Evolutionary conservation across 2,888 invertebrate species (phyloP).

Genomic region (Dicranocentrus wangi): DNA sequence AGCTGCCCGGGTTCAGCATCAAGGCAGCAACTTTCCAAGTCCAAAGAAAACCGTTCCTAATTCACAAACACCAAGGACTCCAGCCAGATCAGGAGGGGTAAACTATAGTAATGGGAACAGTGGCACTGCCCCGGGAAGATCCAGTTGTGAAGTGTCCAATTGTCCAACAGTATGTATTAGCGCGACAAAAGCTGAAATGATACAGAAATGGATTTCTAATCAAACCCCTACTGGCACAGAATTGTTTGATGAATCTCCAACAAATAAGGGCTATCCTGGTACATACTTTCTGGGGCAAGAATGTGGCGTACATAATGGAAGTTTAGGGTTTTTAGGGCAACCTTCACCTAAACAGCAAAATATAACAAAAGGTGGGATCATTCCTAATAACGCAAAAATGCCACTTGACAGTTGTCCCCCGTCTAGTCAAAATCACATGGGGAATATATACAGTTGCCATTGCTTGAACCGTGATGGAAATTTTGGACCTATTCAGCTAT

Average conservation of each 20-base stretch:
- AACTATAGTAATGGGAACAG: constrained; percentile 19
- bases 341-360: not conserved
- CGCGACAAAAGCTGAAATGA: constrained; percentile 72
- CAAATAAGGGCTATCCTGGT: constrained; percentile 31
- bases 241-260: constrained; percentile 66
- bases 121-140: constrained; percentile 22
- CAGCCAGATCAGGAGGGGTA: constrained; percentile 24
- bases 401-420: not conserved
- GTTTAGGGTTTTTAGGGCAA: not conserved
- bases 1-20: constrained; percentile 78
- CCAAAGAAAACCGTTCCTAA: constrained; percentile 66
- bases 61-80: constrained; percentile 42
- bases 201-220: constrained; percentile 73
- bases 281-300: constrained; percentile 39
- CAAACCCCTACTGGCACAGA: constrained; percentile 65
- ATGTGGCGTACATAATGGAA: constrained; percentile 14
- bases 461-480: constrained; percentile 33
- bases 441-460: constrained; percentile 53
- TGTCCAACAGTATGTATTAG: constrained; percentile 71
- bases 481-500: constrained; percentile 13
- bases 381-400: not conserved
- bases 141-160: constrained; percentile 75
- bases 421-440: constrained; percentile 17
- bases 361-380: not conserved
- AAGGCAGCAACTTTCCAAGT: constrained; percentile 72